Base-by-base conservation (phyloP, 2,888 invertebrate genomes). In the Hermaeophaga mercurialis region DNA sequence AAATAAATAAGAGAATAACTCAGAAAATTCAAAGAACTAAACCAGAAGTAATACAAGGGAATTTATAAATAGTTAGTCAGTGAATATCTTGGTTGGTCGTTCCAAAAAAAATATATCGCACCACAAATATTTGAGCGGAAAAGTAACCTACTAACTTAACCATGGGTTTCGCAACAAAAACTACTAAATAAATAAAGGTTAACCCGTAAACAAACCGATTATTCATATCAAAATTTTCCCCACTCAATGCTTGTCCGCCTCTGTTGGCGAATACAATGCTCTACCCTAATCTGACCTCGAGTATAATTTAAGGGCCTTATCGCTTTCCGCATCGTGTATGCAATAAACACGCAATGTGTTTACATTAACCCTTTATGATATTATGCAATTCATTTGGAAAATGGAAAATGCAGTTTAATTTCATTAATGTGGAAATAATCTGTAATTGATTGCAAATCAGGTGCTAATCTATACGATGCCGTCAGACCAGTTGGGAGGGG, bases 221-320 rank as follows among this genome's bases (percentile, higher is more conserved):
- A n/a, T n/a, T n/a, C n/a, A n/a, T n/a, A n/a, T n/a, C n/a, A n/a
- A n/a, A n/a, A n/a, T n/a, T n/a, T n/a, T n/a, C n/a, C n/a, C n/a
- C n/a, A 28, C 7, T n/a, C 9, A 28, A 28, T 9, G 31, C 14
- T 2, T 5, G 33, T 36, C 17, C 41, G 18, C 18, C 31, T 45
- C 31, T 45, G 31, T 18, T 15, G 33, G 39, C 45, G 55, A 46
- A n/a, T n/a, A 44, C 56, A 54, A 38, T 61, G 55, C 58, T 57
- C 61, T 61, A 62, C 68, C 66, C 66, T 70, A 69, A 69, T 69
- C 67, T 62, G 68, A 69, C 68, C 68, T 68, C 65, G 62, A 62
- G 63, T 67, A 66, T 66, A 67, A 66, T 69, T 66, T 65, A 66
- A 69, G 60, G 59, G 62, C 63, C 63, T 67, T 69, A 69, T 69